These are phyloP conservation scores for Brachypodius melanocephalos DNA, from an alignment of 2,113 vertebrate species.

Conservation along the genomic window DNA sequence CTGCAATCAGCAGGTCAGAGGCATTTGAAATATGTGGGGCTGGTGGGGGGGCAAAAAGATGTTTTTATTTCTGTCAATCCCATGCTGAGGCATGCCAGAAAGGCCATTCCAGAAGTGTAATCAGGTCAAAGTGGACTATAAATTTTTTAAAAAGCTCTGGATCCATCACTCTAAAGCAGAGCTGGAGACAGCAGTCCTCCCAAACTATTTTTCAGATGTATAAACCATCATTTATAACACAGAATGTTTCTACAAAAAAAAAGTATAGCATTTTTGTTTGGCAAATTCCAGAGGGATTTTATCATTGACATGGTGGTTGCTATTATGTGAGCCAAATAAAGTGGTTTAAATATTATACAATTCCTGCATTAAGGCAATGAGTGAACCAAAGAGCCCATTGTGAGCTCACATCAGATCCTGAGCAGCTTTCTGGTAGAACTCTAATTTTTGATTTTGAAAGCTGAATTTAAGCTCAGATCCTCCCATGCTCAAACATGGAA, in stretches of 20 bases:
- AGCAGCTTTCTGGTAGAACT: not conserved
- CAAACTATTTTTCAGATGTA: not conserved
- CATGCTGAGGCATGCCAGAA: not conserved
- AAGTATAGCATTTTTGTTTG: not conserved
- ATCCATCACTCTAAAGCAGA: not conserved
- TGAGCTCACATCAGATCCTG: not conserved
- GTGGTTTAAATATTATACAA: not conserved
- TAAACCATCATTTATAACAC: not conserved
- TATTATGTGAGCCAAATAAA: not conserved
- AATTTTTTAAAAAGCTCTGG: not conserved
- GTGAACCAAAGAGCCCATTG: not conserved
- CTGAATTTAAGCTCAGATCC: not conserved
- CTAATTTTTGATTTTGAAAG: not conserved
- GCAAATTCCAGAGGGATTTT: not conserved
- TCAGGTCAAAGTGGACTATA: not conserved
- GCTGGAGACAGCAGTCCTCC: not conserved
- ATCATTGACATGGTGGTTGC: not conserved
- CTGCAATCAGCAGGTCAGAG: not conserved
- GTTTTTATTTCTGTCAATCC: slow-evolving; percentile 11
- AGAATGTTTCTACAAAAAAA: not conserved
- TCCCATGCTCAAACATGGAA: not conserved
- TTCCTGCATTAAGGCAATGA: not conserved
- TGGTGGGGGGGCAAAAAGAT: rapidly evolving
- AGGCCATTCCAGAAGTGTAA: not conserved
- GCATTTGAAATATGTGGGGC: not conserved